Evolutionary conservation across 1,140 invertebrate genomes (phyloP), one percentile per base, ranked within the genome.

Genomic region (Tetramorium simillimum): DNA sequence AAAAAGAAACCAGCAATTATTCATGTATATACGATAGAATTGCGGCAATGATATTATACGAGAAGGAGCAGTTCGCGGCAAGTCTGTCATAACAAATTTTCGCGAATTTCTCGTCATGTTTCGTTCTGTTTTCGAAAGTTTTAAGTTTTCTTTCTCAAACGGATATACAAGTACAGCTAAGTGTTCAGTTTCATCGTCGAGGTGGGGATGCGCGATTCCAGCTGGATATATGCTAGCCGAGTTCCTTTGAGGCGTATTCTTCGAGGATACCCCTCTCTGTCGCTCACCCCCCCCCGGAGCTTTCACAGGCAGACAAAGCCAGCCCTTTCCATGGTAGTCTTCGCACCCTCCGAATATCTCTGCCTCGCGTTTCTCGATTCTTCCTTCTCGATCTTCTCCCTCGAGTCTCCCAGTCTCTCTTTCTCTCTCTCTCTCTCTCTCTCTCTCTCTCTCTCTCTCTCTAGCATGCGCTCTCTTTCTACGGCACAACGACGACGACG

Each of bases 291-390:
- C n/a, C 10, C n/a, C 6, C 12, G 77, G 89, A 92, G 92, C 93
- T 94, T 94, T 94, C 93, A 93, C 92, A 92, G 91, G 90, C 92
- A 94, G 92, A 94, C 93, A 94, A 94, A 94, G 93, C 93, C 93
- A 90, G 87, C 87, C 91, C 90, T 92, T 93, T 92, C 92, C 91
- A 89, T 69, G 33, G 85, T 81, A 65, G 85, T 82, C 89, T 89
- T 91, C 89, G 67, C 89, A 89, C 89, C 90, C 90, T 91, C 85
- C 67, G 58, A 77, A 89, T 78, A 51, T 88, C 86, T 77, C 77
- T 70, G 43, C 69, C 69, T 73, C 69, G 80, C 80, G 80, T 73
- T 81, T 90, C 86, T 86, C 77, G 37, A 85, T 72, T 75, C 46
- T 70, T 82, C 51, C n/a, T 69, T 53, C 53, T 76, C 77, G 33